Evolutionary conservation across 2,888 invertebrate genomes (phyloP).

Genomic region (Drosophila rubida): DNA sequence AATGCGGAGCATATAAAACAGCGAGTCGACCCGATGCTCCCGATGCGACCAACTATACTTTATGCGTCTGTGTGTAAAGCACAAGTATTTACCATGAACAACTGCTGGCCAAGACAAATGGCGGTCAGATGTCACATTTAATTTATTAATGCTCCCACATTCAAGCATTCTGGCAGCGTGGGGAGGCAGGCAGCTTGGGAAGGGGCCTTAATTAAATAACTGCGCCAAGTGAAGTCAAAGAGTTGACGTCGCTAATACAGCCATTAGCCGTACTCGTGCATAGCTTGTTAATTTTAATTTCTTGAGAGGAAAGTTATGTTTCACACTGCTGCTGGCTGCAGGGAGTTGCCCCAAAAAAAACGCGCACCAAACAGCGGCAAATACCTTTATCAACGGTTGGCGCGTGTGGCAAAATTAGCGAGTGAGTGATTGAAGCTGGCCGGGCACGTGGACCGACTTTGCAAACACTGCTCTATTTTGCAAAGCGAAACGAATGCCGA

Average conservation of each 20-base stretch:
- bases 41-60: constrained; percentile 37
- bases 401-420: not conserved
- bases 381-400: not conserved
- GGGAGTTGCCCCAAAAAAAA: not conserved
- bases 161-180: not conserved
- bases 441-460: not conserved
- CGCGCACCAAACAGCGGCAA: not conserved
- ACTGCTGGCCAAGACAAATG: constrained; percentile 68
- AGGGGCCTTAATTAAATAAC: constrained; percentile 72
- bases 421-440: not conserved
- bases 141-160: constrained; percentile 69
- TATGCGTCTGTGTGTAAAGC: constrained; percentile 35
- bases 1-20: constrained; percentile 60
- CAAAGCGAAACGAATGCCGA: too few species aligned
- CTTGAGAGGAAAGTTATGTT: constrained; percentile 21
- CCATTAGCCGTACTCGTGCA: constrained; percentile 65
- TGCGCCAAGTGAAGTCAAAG: constrained; percentile 70
- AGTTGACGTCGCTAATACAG: constrained; percentile 69
- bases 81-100: constrained; percentile 63
- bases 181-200: not conserved
- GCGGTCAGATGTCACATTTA: constrained; percentile 79
- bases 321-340: constrained; percentile 19
- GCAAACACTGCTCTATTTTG: too few species aligned
- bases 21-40: constrained; percentile 11
- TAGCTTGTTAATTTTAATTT: constrained; percentile 64